Base-by-base conservation (phyloP, 2,888 invertebrate species). In the Sepioteuthis lessoniana region DNA sequence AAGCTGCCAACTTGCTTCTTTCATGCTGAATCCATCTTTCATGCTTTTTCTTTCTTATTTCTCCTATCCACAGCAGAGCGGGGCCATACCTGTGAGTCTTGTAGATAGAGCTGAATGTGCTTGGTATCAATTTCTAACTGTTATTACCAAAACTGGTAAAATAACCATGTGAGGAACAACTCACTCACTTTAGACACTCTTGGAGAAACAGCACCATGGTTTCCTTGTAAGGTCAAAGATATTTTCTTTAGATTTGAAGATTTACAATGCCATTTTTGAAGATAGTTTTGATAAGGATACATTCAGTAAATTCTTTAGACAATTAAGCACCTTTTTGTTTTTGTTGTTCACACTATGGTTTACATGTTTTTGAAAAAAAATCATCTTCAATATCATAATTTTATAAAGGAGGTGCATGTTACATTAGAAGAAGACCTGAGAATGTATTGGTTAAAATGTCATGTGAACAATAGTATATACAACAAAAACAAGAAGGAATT, bases 51-150 rank as follows among this genome's bases (percentile, higher is more conserved):
- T 76, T 35, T 76, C 76, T 76, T n/a, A 76, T 76, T 35, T 76
- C 76, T 76, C 76, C n/a, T 76, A n/a, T 76, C n/a, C n/a, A 76
- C 76, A 76, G 76, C 76, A 76, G n/a, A 76, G n/a, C 76, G 76
- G 76, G 76, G 76, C 76, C 76, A 76, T 76, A 76, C 76, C 76
- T 76, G 76, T 76, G 76, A 76, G 76, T 76, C 76, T 76, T 76
- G 76, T 76, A 76, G 76, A 76, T 76, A 76, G 76, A 76, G 76
- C n/a, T 76, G 76, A 76, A 76, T 76, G 76, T 76, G 76, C 76
- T 76, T 76, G 76, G 76, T 76, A 76, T n/a, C n/a, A 76, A 76
- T 76, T n/a, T 76, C 76, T 60, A 60, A 60, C 31, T 76, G n/a
- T 76, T 76, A 76, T 76, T n/a, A 76, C n/a, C n/a, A 76, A 76